Evolutionary conservation across 1,140 invertebrate genomes (phyloP).

Genomic region (Yoshiicerus persimilis): DNA sequence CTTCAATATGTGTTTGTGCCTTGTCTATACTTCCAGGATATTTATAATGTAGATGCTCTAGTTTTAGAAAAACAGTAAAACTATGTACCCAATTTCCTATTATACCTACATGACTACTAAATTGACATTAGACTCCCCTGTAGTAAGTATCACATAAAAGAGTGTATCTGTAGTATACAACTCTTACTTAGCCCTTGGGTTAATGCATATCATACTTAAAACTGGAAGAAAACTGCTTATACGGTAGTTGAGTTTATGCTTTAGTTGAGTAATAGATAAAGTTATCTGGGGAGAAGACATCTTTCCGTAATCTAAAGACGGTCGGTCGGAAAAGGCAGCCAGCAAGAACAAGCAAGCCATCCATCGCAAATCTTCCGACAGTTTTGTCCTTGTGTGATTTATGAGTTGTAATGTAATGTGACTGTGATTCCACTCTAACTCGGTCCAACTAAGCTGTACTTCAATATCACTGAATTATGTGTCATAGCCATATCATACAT

Average conservation of each 20-base stretch:
- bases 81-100: too few species aligned
- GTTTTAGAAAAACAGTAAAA: too few species aligned
- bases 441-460: neutral
- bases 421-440: neutral
- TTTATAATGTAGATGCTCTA: too few species aligned
- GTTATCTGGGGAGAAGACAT: neutral
- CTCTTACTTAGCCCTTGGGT: neutral
- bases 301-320: neutral
- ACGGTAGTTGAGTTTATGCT: neutral
- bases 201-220: neutral
- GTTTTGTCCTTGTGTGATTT: constrained; percentile 24
- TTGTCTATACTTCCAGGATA: neutral
- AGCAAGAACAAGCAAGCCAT: constrained; percentile 10
- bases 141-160: too few species aligned
- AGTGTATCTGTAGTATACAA: neutral
- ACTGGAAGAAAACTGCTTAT: neutral
- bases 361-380: constrained; percentile 21
- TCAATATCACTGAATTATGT: neutral
- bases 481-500: too few species aligned
- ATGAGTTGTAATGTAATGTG: constrained; percentile 20
- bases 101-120: too few species aligned
- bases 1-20: neutral
- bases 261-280: neutral
- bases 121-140: too few species aligned
- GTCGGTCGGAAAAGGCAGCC: neutral